phyloP scores from a whole-genome alignment of 2,113 vertebrate species.

The Dermatemys mawii region DNA sequence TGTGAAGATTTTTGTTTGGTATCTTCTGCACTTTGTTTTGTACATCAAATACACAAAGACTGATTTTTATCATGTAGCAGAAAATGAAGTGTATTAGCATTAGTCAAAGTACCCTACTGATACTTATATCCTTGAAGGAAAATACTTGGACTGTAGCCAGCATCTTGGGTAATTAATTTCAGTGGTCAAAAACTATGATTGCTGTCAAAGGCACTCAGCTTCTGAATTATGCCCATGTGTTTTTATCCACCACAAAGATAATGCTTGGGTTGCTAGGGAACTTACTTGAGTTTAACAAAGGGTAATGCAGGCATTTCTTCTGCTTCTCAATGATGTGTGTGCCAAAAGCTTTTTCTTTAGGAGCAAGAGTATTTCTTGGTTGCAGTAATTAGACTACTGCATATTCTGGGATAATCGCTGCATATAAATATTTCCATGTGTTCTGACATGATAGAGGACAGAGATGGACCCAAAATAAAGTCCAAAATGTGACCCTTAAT shows the following conservation, averaged over 20 bases:
- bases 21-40: conserved; percentile 7
- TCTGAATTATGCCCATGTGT: neutral
- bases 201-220: conserved; percentile 29
- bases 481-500: neutral
- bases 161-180: conserved; percentile 37
- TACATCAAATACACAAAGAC: neutral
- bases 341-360: conserved; percentile 28
- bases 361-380: conserved; percentile 7
- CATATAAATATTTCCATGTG: neutral
- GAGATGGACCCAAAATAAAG: neutral
- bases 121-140: conserved; percentile 48
- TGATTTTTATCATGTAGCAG: conserved; percentile 14
- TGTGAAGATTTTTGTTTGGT: conserved; percentile 60
- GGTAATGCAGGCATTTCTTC: neutral
- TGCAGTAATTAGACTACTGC: neutral
- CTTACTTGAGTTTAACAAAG: conserved; percentile 24
- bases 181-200: conserved; percentile 44
- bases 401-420: neutral
- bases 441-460: neutral
- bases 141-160: neutral
- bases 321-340: conserved; percentile 8
- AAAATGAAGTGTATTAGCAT: conserved; percentile 39
- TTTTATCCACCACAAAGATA: conserved; percentile 25
- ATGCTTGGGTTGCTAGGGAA: conserved; percentile 62
- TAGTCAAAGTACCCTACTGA: conserved; percentile 27